Evolutionary conservation across 1,140 invertebrate species (phyloP).

Genomic region (Bilobella aurantiaca): DNA sequence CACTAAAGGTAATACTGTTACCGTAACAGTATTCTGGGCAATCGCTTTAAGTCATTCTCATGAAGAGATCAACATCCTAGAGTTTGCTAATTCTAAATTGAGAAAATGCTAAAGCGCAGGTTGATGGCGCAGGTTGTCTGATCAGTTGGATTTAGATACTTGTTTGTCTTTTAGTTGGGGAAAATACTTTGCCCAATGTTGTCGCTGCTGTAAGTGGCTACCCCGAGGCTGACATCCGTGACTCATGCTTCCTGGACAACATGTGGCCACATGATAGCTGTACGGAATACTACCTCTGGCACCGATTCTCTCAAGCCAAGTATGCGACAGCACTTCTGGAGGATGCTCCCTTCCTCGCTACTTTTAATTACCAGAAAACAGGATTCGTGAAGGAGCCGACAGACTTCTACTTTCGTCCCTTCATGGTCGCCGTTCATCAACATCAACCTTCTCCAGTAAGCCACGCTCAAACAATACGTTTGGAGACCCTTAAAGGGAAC

Average conservation of each 20-base stretch:
- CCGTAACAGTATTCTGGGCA: neutral
- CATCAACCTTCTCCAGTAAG: conserved; percentile 1
- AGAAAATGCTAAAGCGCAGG: too few relatives aligned
- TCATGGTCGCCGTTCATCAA: conserved; percentile 32
- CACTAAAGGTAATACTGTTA: conserved; percentile 24
- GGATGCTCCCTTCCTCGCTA: conserved; percentile 35
- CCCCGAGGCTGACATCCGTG: conserved; percentile 8
- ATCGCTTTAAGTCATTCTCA: neutral
- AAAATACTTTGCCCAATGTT: conserved; percentile 31
- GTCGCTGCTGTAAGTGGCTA: conserved; percentile 21
- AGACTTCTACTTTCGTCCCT: conserved; percentile 41
- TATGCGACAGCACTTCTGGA: conserved; percentile 28
- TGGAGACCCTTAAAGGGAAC: too few relatives aligned
- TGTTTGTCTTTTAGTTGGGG: conserved; percentile 20
- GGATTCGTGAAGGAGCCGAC: conserved; percentile 41
- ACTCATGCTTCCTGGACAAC: conserved; percentile 9
- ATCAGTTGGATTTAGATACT: too few relatives aligned
- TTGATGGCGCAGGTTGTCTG: too few relatives aligned
- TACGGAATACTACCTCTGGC: conserved; percentile 29
- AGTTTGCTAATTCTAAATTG: neutral
- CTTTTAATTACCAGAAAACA: conserved; percentile 40
- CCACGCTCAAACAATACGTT: neutral
- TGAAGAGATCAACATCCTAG: neutral
- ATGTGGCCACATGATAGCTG: conserved; percentile 18
- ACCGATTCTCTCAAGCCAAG: conserved; percentile 18